A percentile compares a stretch with the other conserved stretches of the same genome.
Evolutionary conservation across 2,113 vertebrate species (phyloP).

Genomic region (Burhinus bistriatus): DNA sequence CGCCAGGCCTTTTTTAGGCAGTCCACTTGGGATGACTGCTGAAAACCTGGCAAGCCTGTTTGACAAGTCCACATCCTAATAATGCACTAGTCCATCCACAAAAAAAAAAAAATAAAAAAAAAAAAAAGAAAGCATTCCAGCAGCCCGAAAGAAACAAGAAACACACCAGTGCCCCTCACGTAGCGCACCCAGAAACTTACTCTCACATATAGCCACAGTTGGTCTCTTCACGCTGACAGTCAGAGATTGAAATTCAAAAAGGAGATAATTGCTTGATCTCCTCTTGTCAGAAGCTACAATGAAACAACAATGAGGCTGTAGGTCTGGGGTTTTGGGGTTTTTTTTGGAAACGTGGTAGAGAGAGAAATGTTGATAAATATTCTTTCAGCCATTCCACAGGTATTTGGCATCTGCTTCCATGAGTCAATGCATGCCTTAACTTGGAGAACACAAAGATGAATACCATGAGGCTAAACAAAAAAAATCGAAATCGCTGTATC

Average conservation of each 20-base stretch:
- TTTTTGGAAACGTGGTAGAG: not conserved
- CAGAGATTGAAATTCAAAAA: conserved; percentile 39
- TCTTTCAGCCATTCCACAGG: not conserved
- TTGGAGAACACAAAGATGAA: not conserved
- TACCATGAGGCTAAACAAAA: not conserved
- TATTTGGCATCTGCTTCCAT: not conserved
- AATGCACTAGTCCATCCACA: conserved; percentile 59
- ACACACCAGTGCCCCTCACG: conserved; percentile 33
- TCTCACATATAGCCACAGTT: conserved; percentile 9
- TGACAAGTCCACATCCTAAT: conserved; percentile 55
- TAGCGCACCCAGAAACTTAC: conserved; percentile 20
- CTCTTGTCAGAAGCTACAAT: conserved; percentile 58
- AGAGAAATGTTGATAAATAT: not conserved
- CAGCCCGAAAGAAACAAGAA: conserved; percentile 63
- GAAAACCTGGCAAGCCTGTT: conserved; percentile 66
- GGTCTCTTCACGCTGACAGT: conserved; percentile 35
- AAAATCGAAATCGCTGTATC: fast-evolving
- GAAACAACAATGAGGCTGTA: conserved; percentile 65
- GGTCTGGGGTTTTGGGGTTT: not conserved
- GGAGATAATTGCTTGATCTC: conserved; percentile 56
- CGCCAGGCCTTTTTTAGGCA: conserved; percentile 72
- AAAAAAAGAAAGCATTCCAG: not conserved
- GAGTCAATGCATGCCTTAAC: not conserved
- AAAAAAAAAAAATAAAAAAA: not conserved
- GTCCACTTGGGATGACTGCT: conserved; percentile 68